Base-by-base conservation (phyloP, 1,140 invertebrate genomes). In the Thaumetopoea pityocampa region DNA sequence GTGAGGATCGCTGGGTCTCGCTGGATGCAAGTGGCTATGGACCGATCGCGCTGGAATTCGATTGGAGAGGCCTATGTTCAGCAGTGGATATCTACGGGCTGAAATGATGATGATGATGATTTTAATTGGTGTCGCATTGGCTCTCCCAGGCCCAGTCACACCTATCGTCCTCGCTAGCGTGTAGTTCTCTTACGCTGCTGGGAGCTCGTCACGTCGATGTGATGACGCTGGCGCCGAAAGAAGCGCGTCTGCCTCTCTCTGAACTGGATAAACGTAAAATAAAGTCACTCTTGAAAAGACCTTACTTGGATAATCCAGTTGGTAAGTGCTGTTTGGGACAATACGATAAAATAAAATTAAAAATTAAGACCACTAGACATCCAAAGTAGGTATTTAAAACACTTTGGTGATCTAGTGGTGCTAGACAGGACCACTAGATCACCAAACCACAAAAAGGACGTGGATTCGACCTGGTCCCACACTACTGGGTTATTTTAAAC, bases 101-200 rank as follows among this genome's bases (percentile, higher is more conserved):
- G n/a, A n/a, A n/a, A n/a, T n/a, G n/a, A n/a, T n/a, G n/a, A n/a
- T n/a, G n/a, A n/a, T n/a, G n/a, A n/a, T n/a, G n/a, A n/a, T n/a
- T n/a, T n/a, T n/a, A n/a, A n/a, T n/a, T n/a, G n/a, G 5, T 30
- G 10, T 10, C 8, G 16, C 16, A 30, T 14, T 18, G 19, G 4
- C n/a, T n/a, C n/a, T 52, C 32, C 5, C 41, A 83, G 79, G 72
- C 74, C 6, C 79, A 80, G 32, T 80, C 76, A 0, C 79, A 83
- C 19, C 57, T 83, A 3, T 73, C 79, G 0, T 50, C 69, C 3
- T 58, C 63, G 0, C 36, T 83, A 3, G 70, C 79, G 1, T 83
- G 76, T 20, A 57, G 30, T 23, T 61, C 60, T 1, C 17, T 83
- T 6, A 22, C 57, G 9, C 34, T 83, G 7, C 48, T 83, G 4